Base-by-base conservation (phyloP, 2,113 vertebrate genomes). In the Percopsis transmontana region DNA sequence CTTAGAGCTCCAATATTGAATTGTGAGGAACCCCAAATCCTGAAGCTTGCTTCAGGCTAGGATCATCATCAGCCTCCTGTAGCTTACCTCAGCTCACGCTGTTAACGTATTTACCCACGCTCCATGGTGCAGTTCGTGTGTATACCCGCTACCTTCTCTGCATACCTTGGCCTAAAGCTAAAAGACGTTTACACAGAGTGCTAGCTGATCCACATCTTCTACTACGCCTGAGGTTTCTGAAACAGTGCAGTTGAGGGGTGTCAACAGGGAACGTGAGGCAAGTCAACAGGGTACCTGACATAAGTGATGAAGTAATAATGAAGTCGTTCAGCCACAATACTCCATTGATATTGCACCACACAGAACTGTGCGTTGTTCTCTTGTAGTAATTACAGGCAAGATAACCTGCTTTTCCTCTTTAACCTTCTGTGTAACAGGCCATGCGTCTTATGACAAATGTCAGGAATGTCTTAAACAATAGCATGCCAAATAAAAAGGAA, bases 361-460 rank as follows among this genome's bases (percentile, higher is more conserved):
- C 23, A 21, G 13, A 51, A 57, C 41, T 19, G 9, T 41, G 13
- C 1, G 40, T 61, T 58, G 54, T 68, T 59, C 62, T 18, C 38
- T 53, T 23, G 2, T 33, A 8, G 21, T 42, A 40, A 47, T 19
- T 12, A 12, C 15, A 52, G 18, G 40, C 48, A 11, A 58, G 23
- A 61, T 2, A 85, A 86, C 88, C 52, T 0, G 85, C 84, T 76
- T 61, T 48, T 70, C 88, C 70, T 40, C 87, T 79, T 69, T 15
- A 3, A 9, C 81, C 58, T 73, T 76, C 80, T 68, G 54, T 72
- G 56, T 27, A 6, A 23, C 13, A 27, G 64, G 18, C 0, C 2
- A 68, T 67, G 58, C 62, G 48, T 60, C 15, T 14, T 0, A 15
- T 79, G 68, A 86, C 71, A 72, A 73, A 84, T 5, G 48, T n/a